Base-by-base conservation (phyloP, 2,113 vertebrate species). In the Vimba vimba region DNA sequence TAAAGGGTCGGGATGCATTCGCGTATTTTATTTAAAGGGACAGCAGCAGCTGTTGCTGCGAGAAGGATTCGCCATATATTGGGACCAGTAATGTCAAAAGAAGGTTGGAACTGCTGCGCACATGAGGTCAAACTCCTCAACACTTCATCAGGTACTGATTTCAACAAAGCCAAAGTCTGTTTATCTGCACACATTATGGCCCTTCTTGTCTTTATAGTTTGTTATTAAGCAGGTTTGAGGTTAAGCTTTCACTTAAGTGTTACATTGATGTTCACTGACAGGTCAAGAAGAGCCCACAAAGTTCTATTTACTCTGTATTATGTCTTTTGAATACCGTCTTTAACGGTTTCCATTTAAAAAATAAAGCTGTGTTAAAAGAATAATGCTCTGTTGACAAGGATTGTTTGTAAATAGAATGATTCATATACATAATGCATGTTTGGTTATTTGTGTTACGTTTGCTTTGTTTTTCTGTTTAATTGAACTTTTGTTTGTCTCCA, bases 101-200 rank as follows among this genome's bases (percentile, higher is more conserved):
- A 93, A 86, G 90, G 92, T 87, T 93, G 94, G 93, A 91, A 89
- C 68, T 89, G 90, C 88, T 90, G 85, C 77, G 85, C 71, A 50
- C 93, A 93, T 87, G 94, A 95, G 92, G 93, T 95, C 93, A 95
- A 93, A 92, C 91, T 93, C 0, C 52, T 95, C 73, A 94, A 91
- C 91, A 95, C 95, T 1, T 91, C 94, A 3, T 81, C 94, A 91
- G 95, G 94, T 96, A 89, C 10, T 79, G 23, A 39, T 9, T 27
- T 23, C 55, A 62, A 11, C 21, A 68, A 33, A 33, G 55, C 2
- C 13, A 4, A 55, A 69, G 1, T 15, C 5, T 68, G 11, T 43
- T 25, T 43, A 9, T 9, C 55, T 23, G 19, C 50, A 23, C 5
- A 6, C 3, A 6, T 1, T n/a, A 73, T 11, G 13, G 27, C 12